Base-by-base conservation (phyloP, 2,797 vertebrate genomes). In the Brachymystax lenok region DNA sequence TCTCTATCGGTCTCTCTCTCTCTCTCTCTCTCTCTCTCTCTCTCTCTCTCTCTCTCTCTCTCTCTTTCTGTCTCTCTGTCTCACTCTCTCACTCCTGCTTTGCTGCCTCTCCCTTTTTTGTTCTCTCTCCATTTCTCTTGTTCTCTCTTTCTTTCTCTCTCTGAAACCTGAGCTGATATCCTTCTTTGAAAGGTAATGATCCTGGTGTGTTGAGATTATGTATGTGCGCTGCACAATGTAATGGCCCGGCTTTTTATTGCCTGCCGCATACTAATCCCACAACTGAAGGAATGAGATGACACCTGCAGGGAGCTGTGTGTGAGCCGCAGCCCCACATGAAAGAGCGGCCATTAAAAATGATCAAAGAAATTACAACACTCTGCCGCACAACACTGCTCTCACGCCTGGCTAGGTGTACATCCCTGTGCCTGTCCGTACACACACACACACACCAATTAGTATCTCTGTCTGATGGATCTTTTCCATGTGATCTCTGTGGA, bases 101-200 rank as follows among this genome's bases (percentile, higher is more conserved):
- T 19, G 52, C 50, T 64, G 16, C 16, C 35, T 19, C 51, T 46
- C 14, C 69, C 63, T 71, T 30, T 74, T 52, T 19, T 28, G 74
- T 68, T 81, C 79, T 2, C 75, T 56, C 74, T 50, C 35, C 68
- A 81, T 76, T 79, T 84, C 83, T 79, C 82, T 88, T 86, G 85
- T 79, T 88, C 85, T 89, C 88, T 91, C 85, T 89, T 88, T 85
- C 81, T 88, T 79, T 77, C 69, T 90, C 69, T 90, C 89, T 84
- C 89, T 85, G 91, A 91, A 89, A 88, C 83, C 87, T 82, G 90
- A 91, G 89, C 84, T 89, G 88, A 91, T 92, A 91, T 90, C 89
- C 86, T 92, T 89, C 92, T 95, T 94, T 94, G 91, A 94, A 94
- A 92, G 92, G 92, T 94, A 95, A 94, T 94, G 93, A 94, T 93